Percentiles rank a stretch among this genome's conserved stretches.
Evolutionary conservation across 2,113 vertebrate species (phyloP).

Genomic region (Diadophis punctatus): DNA sequence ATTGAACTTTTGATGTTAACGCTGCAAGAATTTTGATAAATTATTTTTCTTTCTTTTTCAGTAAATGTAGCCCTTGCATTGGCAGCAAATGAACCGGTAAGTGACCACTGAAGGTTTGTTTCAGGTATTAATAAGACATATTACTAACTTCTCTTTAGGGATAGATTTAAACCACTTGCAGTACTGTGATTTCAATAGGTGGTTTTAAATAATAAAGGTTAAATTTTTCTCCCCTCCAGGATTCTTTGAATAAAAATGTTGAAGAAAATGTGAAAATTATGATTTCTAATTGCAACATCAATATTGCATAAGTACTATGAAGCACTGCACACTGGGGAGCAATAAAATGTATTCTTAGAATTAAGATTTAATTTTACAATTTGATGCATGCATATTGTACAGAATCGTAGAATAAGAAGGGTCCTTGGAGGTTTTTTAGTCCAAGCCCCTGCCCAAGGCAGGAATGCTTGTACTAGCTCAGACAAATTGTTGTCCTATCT

Average conservation of each 20-base stretch:
- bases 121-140: conserved; percentile 6
- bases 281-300: not conserved
- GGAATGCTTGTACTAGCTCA: not conserved
- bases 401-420: not conserved
- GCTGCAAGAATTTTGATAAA: conserved; percentile 30
- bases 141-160: not conserved
- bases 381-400: not conserved
- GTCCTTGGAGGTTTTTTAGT: not conserved
- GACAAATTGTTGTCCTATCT: not conserved
- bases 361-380: not conserved
- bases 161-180: not conserved
- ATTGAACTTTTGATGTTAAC: not conserved
- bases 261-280: not conserved
- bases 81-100: conserved; percentile 83
- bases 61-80: conserved; percentile 92
- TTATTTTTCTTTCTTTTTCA: conserved; percentile 54
- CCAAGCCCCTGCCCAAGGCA: not conserved
- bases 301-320: not conserved
- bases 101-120: conserved; percentile 53
- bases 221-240: not conserved
- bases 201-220: not conserved
- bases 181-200: not conserved
- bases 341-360: not conserved
- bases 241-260: not conserved
- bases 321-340: not conserved